These are phyloP conservation scores for Trichopoda pennipes DNA, from an alignment of 2,888 invertebrate genomes.

Conservation along the genomic window DNA sequence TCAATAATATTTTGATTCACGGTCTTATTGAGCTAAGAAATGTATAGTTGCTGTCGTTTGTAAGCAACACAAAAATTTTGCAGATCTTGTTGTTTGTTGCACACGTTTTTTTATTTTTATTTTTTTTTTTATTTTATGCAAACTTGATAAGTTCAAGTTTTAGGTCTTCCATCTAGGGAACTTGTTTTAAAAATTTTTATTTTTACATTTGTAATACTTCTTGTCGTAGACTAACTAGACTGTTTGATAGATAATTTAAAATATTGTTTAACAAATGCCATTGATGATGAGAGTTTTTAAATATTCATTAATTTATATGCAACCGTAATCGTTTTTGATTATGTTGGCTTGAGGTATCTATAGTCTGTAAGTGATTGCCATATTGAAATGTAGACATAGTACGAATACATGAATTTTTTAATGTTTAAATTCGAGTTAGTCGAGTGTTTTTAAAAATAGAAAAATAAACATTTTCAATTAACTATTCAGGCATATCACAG, in stretches of 20 bases:
- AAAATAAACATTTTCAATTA: no score
- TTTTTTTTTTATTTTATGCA: slow-evolving; percentile 8
- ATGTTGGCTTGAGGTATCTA: not conserved
- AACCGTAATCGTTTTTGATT: not conserved
- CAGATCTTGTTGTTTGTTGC: slow-evolving; percentile 10
- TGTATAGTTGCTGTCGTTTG: slow-evolving; percentile 21
- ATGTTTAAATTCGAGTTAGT: no score
- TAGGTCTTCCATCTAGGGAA: slow-evolving; percentile 52
- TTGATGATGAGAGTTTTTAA: not conserved
- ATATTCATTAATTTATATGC: not conserved
- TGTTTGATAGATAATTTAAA: slow-evolving; percentile 18
- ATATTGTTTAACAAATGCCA: slow-evolving; percentile 18
- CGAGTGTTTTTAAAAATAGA: no score
- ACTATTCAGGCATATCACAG: no score
- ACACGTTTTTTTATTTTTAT: slow-evolving; percentile 17
- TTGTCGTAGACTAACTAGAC: not conserved
- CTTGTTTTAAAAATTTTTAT: slow-evolving; percentile 51
- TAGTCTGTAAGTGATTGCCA: not conserved
- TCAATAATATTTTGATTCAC: slow-evolving; percentile 57
- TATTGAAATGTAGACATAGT: no score
- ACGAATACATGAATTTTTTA: no score
- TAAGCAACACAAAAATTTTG: slow-evolving; percentile 35
- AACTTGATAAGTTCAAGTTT: slow-evolving; percentile 60
- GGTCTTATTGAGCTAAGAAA: slow-evolving; percentile 53
- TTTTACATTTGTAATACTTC: not conserved